These are phyloP conservation scores for Camponotus floridanus DNA, from an alignment of 1,140 invertebrate species.

Conservation along the genomic window DNA sequence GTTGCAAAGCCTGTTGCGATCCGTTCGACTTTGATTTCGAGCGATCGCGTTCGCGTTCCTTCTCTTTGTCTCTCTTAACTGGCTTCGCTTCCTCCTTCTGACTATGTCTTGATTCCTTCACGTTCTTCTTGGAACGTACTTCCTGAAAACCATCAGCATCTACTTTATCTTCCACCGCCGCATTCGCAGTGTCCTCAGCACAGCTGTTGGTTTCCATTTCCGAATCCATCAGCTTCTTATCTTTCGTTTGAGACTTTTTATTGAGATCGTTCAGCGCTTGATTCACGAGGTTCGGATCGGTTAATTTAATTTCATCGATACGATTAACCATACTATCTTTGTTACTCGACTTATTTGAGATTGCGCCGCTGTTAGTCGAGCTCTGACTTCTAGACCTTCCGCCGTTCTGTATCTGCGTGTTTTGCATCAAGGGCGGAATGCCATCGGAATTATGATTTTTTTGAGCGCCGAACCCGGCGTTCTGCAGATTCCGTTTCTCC, in stretches of 20 bases:
- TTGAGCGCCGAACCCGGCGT: conserved; percentile 76
- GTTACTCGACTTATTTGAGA: conserved; percentile 70
- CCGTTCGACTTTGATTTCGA: conserved; percentile 83
- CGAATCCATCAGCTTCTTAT: conserved; percentile 79
- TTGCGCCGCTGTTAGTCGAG: conserved; percentile 70
- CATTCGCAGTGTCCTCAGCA: conserved; percentile 80
- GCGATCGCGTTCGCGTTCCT: conserved; percentile 83
- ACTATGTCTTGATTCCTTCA: conserved; percentile 87
- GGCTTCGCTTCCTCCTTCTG: conserved; percentile 87
- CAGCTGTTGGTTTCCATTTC: conserved; percentile 86
- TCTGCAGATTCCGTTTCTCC: conserved; percentile 82
- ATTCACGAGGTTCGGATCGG: conserved; percentile 87
- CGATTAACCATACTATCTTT: conserved; percentile 87
- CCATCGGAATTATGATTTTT: conserved; percentile 77
- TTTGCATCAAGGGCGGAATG: conserved; percentile 77
- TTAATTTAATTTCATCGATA: conserved; percentile 88
- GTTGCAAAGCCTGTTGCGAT: conserved; percentile 79
- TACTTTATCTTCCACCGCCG: conserved; percentile 82
- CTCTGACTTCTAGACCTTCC: conserved; percentile 80
- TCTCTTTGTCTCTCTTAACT: conserved; percentile 82
- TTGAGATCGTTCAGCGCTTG: conserved; percentile 87
- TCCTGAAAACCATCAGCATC: conserved; percentile 94
- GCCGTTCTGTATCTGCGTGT: conserved; percentile 79
- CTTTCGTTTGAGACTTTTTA: conserved; percentile 85
- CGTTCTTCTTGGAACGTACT: conserved; percentile 93